Evolutionary conservation across 2,113 vertebrate species (phyloP).

Genomic region (Spilogale gracilis): DNA sequence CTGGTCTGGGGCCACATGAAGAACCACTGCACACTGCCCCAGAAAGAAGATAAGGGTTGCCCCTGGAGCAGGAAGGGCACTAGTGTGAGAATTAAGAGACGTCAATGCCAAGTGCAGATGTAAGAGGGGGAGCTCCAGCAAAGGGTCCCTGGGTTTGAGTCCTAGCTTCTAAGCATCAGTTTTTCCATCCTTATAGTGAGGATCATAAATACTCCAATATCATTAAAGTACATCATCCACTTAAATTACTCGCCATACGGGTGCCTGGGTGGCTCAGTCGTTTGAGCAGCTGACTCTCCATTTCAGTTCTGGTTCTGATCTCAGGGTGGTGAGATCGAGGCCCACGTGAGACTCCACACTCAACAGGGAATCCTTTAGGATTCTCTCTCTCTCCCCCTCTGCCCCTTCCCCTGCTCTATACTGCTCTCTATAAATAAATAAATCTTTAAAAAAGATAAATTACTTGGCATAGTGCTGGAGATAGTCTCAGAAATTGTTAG

Average conservation of each 20-base stretch:
- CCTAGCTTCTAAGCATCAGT: neutral
- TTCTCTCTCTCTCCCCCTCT: neutral
- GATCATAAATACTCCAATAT: neutral
- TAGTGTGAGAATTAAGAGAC: neutral
- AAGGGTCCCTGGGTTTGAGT: neutral
- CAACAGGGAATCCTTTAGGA: neutral
- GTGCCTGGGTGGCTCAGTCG: neutral
- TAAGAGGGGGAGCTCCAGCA: neutral
- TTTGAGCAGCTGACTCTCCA: neutral
- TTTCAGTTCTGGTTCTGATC: neutral
- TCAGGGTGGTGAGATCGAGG: neutral
- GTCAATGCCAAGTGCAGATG: neutral
- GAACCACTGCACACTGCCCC: neutral
- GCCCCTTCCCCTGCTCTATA: neutral
- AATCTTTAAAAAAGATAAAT: neutral
- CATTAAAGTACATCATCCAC: neutral
- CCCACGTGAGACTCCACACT: neutral
- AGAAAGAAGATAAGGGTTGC: neutral
- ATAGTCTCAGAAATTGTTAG: neutral
- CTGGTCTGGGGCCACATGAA: neutral
- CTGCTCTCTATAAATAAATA: neutral
- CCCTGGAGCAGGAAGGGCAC: neutral
- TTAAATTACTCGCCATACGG: neutral
- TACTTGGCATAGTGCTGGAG: neutral
- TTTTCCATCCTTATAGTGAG: neutral